phyloP scores from a whole-genome alignment of 1,140 invertebrate species.

The Bacillus rossius region DNA sequence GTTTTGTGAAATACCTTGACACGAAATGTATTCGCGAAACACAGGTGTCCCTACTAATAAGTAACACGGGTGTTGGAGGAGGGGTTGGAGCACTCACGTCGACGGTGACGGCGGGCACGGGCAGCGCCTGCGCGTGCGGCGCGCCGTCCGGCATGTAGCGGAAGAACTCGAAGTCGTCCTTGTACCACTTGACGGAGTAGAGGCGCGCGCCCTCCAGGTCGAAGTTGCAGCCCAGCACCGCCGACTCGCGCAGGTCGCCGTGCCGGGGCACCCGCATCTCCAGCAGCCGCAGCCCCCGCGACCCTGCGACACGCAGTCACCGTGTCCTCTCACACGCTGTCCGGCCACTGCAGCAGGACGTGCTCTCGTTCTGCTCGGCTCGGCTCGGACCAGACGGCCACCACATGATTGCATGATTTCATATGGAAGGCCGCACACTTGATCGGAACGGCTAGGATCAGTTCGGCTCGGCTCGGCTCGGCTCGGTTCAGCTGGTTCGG shows the following conservation, averaged over 20 bases:
- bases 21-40: too few species aligned
- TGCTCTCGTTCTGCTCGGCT: too few species aligned
- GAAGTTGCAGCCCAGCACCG: constrained; percentile 67
- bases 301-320: constrained; percentile 34
- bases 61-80: too few species aligned
- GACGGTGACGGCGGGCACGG: constrained; percentile 48
- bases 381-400: too few species aligned
- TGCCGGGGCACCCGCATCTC: constrained; percentile 61
- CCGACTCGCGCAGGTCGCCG: constrained; percentile 60
- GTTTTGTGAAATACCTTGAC: too few species aligned
- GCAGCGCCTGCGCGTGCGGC: constrained; percentile 50
- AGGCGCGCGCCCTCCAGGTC: constrained; percentile 68
- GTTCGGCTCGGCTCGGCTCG: too few species aligned
- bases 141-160: constrained; percentile 49
- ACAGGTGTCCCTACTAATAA: too few species aligned
- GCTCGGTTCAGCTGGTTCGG: too few species aligned
- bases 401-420: too few species aligned
- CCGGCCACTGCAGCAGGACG: too few species aligned
- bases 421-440: too few species aligned
- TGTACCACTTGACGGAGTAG: constrained; percentile 84
- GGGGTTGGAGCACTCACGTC: constrained; percentile 51
- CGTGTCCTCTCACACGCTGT: background rate
- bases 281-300: constrained; percentile 54
- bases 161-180: constrained; percentile 60
- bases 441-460: too few species aligned